Conservation (phyloP, 2,113 vertebrate species). For the Stercorarius parasiticus region DNA sequence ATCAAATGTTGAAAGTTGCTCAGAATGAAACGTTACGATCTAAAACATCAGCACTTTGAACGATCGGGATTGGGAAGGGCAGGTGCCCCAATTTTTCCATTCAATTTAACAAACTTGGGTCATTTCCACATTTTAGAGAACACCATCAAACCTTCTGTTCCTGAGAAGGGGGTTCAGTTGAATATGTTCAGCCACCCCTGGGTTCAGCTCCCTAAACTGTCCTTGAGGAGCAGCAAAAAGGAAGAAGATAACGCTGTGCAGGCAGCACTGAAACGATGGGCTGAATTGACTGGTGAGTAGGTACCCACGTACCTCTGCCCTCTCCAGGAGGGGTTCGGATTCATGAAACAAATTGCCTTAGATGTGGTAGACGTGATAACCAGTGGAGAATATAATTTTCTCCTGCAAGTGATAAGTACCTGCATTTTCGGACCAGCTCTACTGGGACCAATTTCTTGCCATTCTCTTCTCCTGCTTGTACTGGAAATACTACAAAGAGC, state of each 20-base stretch:
- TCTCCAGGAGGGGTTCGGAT: background rate
- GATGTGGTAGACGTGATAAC: background rate
- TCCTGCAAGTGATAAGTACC: background rate
- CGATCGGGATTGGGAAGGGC: background rate
- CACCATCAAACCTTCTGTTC: background rate
- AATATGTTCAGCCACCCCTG: background rate
- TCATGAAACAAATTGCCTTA: background rate
- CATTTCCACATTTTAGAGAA: background rate
- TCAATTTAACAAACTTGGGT: background rate
- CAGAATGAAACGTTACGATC: fast-evolving
- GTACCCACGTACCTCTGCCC: background rate
- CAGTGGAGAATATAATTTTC: background rate
- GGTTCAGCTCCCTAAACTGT: background rate
- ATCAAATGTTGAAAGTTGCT: background rate
- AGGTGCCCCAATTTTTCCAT: background rate
- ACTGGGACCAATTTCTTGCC: background rate
- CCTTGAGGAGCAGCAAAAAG: background rate
- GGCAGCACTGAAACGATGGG: background rate
- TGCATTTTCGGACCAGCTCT: background rate
- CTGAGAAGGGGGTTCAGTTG: background rate
- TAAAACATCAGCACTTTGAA: background rate
- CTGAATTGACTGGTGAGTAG: background rate
- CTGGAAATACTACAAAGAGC: background rate
- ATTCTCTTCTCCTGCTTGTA: background rate
- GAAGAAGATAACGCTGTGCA: background rate